Evolutionary conservation across 64 coral and sea anemone genomes (phyloP).

Genomic region (Orbicella faveolata): DNA sequence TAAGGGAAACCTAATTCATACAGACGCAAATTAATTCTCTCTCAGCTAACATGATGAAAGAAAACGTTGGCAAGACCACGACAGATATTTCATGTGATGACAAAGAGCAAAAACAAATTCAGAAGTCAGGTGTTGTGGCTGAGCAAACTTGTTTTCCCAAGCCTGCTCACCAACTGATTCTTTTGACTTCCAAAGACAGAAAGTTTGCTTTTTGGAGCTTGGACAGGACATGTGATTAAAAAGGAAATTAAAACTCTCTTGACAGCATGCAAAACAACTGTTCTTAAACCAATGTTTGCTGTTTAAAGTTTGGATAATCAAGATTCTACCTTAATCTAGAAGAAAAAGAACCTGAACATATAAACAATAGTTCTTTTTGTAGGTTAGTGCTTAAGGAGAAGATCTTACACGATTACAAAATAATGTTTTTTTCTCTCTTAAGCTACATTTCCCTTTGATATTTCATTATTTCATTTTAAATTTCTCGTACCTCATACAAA

Average conservation of each 20-base stretch:
- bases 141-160: conserved; percentile 16
- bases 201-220: not conserved
- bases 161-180: not conserved
- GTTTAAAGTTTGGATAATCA: not conserved
- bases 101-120: conserved; percentile 18
- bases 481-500: not conserved
- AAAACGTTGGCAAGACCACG: conserved; percentile 9
- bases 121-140: conserved; percentile 13
- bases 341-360: not conserved
- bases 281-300: not conserved
- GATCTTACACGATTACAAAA: too few species aligned
- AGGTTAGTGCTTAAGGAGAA: not conserved
- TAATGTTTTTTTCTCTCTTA: too few species aligned
- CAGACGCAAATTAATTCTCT: conserved; percentile 5
- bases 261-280: not conserved
- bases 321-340: not conserved
- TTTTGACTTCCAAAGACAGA: conserved; percentile 17
- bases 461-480: not conserved
- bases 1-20: not conserved
- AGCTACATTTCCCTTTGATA: not conserved
- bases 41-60: conserved; percentile 19
- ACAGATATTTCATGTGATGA: conserved; percentile 44
- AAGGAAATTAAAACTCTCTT: not conserved
- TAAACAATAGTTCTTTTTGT: not conserved
- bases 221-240: conserved; percentile 6